Conservation (phyloP, 2,797 vertebrate species). For the Diplodus sargus region DNA sequence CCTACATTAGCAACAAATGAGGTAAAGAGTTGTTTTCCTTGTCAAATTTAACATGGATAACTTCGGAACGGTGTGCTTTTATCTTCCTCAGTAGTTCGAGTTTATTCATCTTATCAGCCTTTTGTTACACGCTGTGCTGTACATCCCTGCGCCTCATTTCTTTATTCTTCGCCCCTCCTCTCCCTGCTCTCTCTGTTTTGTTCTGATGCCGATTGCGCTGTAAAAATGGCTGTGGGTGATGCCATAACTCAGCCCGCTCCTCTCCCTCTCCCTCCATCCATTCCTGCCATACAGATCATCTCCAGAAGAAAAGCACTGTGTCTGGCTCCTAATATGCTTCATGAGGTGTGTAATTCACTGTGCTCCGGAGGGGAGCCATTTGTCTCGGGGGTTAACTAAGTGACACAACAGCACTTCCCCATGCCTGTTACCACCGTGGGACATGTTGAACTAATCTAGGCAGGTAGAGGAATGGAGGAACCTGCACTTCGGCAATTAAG, state of each 20-base stretch:
- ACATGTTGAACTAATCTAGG: slow-evolving; percentile 79
- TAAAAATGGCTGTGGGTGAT: slow-evolving; percentile 88
- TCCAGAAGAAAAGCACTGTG: slow-evolving; percentile 90
- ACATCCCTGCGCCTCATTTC: slow-evolving; percentile 50
- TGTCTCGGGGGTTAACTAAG: slow-evolving; percentile 93
- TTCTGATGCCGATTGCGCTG: slow-evolving; percentile 49
- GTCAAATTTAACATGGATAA: slow-evolving; percentile 73
- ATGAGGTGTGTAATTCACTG: slow-evolving; percentile 94
- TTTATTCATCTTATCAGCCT: slow-evolving; percentile 58
- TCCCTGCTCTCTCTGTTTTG: slow-evolving; percentile 49
- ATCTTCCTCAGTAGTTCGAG: slow-evolving; percentile 42
- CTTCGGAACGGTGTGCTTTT: slow-evolving; percentile 50
- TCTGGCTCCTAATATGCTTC: slow-evolving; percentile 92
- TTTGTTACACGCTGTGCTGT: slow-evolving; percentile 50
- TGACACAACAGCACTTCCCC: slow-evolving; percentile 89
- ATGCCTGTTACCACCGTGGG: slow-evolving; percentile 85
- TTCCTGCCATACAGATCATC: slow-evolving; percentile 86
- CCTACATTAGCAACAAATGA: slow-evolving; percentile 80
- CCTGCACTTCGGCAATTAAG: slow-evolving; percentile 69
- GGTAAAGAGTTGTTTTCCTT: slow-evolving; percentile 79
- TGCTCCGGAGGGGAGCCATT: slow-evolving; percentile 89
- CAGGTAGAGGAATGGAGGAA: slow-evolving; percentile 73
- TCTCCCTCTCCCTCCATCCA: slow-evolving; percentile 83
- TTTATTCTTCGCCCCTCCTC: slow-evolving; percentile 49
- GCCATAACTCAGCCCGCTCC: slow-evolving; percentile 80